Percentiles rank a stretch among this genome's conserved stretches.
Conservation (phyloP, 2,888 invertebrate genomes). For the Idaea aversata region DNA sequence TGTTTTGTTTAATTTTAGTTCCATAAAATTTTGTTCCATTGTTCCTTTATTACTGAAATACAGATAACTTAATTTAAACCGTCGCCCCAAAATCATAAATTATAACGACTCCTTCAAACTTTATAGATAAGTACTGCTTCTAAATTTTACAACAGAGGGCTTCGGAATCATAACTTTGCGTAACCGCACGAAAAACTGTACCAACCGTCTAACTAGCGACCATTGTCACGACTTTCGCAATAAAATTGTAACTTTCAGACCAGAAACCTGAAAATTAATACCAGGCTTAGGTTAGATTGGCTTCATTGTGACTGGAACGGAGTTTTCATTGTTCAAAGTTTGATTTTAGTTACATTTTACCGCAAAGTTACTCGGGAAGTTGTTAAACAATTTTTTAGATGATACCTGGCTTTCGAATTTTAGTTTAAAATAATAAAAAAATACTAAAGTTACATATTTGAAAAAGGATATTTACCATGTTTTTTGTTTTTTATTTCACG, state of each 20-base stretch:
- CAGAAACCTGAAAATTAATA: not conserved
- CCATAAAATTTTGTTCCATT: no score
- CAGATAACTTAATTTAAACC: no score
- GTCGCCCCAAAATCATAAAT: no score
- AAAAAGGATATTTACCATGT: no score
- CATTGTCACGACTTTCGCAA: not conserved
- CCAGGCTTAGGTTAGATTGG: not conserved
- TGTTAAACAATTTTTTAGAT: not conserved
- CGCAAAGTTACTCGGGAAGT: not conserved
- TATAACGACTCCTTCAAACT: not conserved
- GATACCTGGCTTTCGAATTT: not conserved
- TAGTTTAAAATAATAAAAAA: no score
- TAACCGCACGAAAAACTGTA: not conserved
- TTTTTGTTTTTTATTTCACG: no score
- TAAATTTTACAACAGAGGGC: not conserved
- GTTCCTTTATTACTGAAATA: no score
- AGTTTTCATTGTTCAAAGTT: not conserved
- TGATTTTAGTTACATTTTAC: not conserved
- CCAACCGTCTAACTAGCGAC: not conserved
- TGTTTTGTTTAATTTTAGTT: no score
- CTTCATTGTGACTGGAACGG: not conserved
- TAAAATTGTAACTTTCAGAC: not conserved
- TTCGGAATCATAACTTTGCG: not conserved
- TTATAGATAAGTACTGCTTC: not conserved
- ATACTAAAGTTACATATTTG: no score